Evolutionary conservation across 2,113 vertebrate genomes (phyloP).

Genomic region (Maccullochella peelii): DNA sequence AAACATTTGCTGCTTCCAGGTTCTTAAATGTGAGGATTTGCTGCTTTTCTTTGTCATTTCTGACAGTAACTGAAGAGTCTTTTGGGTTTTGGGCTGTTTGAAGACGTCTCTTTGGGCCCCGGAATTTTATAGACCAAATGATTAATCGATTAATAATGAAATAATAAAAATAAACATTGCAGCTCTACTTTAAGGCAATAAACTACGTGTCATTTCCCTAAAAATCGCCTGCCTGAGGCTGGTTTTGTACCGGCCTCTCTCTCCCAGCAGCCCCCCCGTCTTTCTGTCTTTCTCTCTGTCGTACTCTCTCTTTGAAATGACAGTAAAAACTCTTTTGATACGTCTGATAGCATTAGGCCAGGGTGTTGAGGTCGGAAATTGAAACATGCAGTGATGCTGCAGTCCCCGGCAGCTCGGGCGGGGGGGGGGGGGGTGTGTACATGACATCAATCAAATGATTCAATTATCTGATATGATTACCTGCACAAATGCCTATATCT

Average conservation of each 20-base stretch:
- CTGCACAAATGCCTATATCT: background rate
- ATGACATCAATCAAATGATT: slow-evolving; percentile 49
- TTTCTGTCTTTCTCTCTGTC: too few relatives aligned
- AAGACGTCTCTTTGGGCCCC: too few relatives aligned
- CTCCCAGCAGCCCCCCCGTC: background rate
- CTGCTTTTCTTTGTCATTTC: too few relatives aligned
- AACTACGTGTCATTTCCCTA: background rate
- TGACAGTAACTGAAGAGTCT: too few relatives aligned
- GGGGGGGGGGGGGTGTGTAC: background rate
- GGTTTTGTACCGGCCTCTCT: background rate
- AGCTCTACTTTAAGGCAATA: background rate
- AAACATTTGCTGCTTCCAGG: too few relatives aligned
- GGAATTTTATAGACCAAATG: too few relatives aligned
- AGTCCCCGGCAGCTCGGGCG: background rate
- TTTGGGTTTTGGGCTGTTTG: too few relatives aligned
- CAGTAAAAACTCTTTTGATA: slow-evolving; percentile 6
- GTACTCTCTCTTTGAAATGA: background rate
- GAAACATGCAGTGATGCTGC: slow-evolving; percentile 18
- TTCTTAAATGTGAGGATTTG: too few relatives aligned
- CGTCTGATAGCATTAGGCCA: slow-evolving; percentile 20
- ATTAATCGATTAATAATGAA: too few relatives aligned
- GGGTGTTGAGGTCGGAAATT: slow-evolving; percentile 17
- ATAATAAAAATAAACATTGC: too few relatives aligned
- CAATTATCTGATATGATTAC: slow-evolving; percentile 70
- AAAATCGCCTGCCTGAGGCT: too few relatives aligned